Percentiles rank a stretch among this genome's conserved stretches.
phyloP scores from a whole-genome alignment of 2,113 vertebrate genomes.

The Micronisus gabar region DNA sequence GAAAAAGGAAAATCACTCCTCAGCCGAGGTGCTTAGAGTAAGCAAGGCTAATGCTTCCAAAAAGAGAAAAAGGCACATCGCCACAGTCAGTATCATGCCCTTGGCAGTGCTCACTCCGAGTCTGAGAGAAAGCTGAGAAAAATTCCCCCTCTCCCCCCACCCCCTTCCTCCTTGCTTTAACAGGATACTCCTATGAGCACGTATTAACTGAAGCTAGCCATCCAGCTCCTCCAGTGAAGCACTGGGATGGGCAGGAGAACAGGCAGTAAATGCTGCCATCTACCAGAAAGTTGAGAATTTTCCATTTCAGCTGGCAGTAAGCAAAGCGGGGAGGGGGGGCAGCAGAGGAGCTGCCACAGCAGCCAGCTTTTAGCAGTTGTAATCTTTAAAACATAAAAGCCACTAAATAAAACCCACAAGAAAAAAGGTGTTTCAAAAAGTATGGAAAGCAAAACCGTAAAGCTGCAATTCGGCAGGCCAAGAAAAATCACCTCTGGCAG shows the following conservation, averaged over 20 bases:
- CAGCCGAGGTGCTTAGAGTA: neutral
- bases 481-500: neutral
- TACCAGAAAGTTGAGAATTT: neutral
- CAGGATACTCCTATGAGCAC: accelerated
- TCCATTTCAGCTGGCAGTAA: neutral
- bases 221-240: neutral
- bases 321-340: neutral
- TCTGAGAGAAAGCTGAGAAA: neutral
- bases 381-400: neutral
- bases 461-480: accelerated
- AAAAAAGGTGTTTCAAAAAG: neutral
- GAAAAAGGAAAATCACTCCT: neutral
- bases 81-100: accelerated
- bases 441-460: neutral
- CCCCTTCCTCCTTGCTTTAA: neutral
- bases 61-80: neutral
- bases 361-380: neutral
- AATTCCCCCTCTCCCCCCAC: accelerated
- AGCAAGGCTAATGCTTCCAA: accelerated
- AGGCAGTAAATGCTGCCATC: conserved; percentile 40
- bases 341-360: neutral
- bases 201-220: neutral
- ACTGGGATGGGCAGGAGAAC: neutral
- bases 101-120: accelerated
- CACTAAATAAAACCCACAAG: neutral